Evolutionary conservation across 2,797 vertebrate species (phyloP), one percentile per base, ranked within the genome.

Genomic region (Pseudopleuronectes americanus): DNA sequence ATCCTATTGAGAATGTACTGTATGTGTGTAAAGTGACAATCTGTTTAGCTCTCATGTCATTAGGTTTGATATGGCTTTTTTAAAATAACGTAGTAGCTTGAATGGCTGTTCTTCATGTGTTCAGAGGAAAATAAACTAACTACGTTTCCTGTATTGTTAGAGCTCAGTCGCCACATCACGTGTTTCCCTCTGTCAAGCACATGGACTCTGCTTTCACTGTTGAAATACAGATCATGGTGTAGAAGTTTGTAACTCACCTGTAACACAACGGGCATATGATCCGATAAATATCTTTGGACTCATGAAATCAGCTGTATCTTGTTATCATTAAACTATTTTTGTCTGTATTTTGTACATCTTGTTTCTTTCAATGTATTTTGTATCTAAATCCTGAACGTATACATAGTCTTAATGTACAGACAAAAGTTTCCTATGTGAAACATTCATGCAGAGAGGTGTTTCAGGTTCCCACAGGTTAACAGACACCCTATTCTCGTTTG

Each of bases 1-100:
- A 91, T 90, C 87, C 82, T 87, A 74, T 87, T 89, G 76, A 90
- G 89, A 92, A 92, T 93, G 91, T 93, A 92, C 90, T 93, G 90
- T 92, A 90, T 89, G 90, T 90, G 84, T 93, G 87, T 89, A 87
- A 91, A 88, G 84, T 89, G 84, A 90, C 90, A 90, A 87, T 90
- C 87, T 92, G 83, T 87, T 87, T 68, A 83, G 83, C 80, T 89
- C 61, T 87, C 76, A 17, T 89, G 83, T 91, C 81, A 86, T 87
- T 88, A 83, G 68, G 68, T 87, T 84, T 86, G 71, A 82, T 81
- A 82, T 87, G 71, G 84, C 83, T 88, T 45, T 87, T 89, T 91
- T 90, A 88, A 90, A 86, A 84, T 76, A 84, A 85, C 87, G 71
- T 86, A 87, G 88, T 87, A 65, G 88, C 86, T 89, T 90, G 67